phyloP scores from a whole-genome alignment of 2,113 vertebrate genomes.

The Pithys albifrons region DNA sequence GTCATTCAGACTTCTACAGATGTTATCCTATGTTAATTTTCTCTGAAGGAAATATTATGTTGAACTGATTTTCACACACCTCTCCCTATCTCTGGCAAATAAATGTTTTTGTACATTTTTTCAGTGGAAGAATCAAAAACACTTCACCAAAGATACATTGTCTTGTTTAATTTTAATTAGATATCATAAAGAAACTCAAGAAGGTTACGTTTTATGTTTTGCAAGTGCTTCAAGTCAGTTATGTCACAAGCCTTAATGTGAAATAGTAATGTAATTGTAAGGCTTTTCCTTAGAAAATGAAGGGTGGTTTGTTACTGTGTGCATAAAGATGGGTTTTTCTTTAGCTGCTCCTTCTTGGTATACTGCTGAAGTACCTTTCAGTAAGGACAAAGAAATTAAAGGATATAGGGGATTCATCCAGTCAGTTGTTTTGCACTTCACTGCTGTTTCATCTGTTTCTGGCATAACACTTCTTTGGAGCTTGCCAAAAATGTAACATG shows the following conservation, averaged over 20 bases:
- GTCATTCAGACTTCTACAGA: not conserved
- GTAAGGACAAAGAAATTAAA: not conserved
- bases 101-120: not conserved
- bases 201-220: not conserved
- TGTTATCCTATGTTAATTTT: slow-evolving; percentile 14
- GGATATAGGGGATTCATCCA: not conserved
- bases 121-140: not conserved
- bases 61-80: not conserved
- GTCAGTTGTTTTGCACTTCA: not conserved
- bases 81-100: not conserved
- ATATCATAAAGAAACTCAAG: not conserved
- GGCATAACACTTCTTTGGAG: not conserved
- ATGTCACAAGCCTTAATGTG: not conserved
- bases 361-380: not conserved
- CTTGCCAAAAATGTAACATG: not conserved
- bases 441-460: not conserved
- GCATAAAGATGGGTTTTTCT: not conserved
- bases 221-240: not conserved
- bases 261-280: not conserved
- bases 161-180: not conserved
- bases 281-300: not conserved
- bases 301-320: not conserved
- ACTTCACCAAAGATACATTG: not conserved
- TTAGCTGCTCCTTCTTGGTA: not conserved
- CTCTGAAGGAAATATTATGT: not conserved